Percentiles rank a stretch among this genome's conserved stretches.
phyloP scores from a whole-genome alignment of 2,113 vertebrate species.

The Cryptoleucopteryx plumbea region DNA sequence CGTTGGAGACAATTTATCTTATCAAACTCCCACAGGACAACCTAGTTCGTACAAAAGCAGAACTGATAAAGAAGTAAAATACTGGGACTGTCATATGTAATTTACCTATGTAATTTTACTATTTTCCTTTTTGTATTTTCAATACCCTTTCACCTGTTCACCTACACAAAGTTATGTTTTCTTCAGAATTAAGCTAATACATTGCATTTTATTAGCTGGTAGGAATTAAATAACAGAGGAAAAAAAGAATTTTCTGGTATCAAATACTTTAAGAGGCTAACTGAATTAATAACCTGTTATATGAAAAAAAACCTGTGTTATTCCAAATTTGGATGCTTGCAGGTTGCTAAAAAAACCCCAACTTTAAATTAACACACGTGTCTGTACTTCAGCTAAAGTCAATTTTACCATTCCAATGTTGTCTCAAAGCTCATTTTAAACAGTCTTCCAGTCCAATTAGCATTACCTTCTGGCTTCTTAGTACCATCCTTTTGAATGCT shows the following conservation, averaged over 20 bases:
- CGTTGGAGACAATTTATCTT: neutral
- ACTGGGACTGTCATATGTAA: neutral
- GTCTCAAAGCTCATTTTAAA: slow-evolving; percentile 18
- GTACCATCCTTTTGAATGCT: neutral
- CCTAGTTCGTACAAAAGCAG: neutral
- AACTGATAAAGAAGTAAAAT: neutral
- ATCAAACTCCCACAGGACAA: neutral
- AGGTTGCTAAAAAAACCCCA: neutral
- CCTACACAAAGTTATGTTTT: neutral
- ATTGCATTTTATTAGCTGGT: neutral
- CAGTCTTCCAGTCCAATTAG: slow-evolving; percentile 49
- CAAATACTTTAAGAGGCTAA: neutral
- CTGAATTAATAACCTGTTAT: neutral
- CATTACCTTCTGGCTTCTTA: slow-evolving; percentile 14
- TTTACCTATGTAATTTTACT: neutral
- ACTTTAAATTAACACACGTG: neutral
- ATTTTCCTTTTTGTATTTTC: neutral
- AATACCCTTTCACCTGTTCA: neutral
- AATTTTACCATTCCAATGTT: neutral
- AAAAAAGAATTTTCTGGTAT: neutral
- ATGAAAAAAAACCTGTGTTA: neutral
- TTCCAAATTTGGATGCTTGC: neutral
- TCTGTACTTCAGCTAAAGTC: neutral
- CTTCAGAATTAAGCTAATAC: neutral
- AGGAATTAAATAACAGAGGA: neutral